Conservation (phyloP, 2,888 invertebrate genomes). For the Yponomeuta plumbellus region DNA sequence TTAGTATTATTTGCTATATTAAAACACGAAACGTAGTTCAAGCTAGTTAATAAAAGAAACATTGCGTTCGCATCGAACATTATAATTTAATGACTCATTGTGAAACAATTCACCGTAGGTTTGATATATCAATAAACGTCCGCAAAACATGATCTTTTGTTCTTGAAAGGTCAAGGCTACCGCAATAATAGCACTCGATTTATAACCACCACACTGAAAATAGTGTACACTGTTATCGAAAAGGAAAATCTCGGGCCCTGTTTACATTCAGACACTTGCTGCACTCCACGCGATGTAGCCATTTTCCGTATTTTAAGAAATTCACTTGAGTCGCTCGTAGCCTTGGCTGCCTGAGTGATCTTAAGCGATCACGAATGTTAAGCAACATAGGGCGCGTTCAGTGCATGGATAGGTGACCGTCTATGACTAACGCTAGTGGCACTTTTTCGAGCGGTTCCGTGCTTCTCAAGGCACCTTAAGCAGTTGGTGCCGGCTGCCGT, state of each 20-base stretch:
- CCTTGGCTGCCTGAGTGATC: no score
- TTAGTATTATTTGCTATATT: background rate
- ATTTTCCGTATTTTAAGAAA: background rate
- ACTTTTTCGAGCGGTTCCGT: no score
- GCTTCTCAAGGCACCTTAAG: no score
- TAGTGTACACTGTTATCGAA: constrained; percentile 27
- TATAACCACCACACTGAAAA: constrained; percentile 31
- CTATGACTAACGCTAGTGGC: no score
- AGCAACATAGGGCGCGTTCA: no score
- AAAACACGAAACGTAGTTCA: background rate
- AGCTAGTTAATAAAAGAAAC: constrained; percentile 7
- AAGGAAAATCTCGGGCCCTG: constrained; percentile 30
- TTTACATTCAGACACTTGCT: background rate
- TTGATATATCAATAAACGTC: constrained; percentile 46
- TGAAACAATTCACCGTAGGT: constrained; percentile 35
- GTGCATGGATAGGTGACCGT: no score
- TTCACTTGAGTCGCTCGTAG: no score
- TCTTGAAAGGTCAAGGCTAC: constrained; percentile 45
- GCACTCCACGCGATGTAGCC: background rate
- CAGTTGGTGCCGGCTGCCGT: no score
- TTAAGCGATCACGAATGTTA: no score
- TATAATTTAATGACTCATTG: constrained; percentile 41
- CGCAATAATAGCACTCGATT: constrained; percentile 31
- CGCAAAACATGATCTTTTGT: constrained; percentile 44
- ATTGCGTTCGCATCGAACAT: constrained; percentile 7